A percentile compares a stretch with the other conserved stretches of the same genome.
Evolutionary conservation across 1,140 invertebrate species (phyloP).

Genomic region (Penaeus indicus): DNA sequence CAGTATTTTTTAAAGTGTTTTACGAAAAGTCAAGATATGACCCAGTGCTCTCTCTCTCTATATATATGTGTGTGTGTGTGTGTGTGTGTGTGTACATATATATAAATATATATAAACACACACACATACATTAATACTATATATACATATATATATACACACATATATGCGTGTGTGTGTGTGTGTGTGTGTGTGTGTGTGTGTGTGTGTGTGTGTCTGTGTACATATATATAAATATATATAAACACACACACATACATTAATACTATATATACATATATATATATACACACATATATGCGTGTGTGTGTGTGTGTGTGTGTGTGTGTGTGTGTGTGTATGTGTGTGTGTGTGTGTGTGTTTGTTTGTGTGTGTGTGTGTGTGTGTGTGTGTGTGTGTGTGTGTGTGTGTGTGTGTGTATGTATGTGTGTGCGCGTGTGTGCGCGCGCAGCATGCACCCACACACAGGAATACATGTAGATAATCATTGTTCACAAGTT

Average conservation of each 20-base stretch:
- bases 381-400: no score
- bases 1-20: not conserved
- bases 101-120: not conserved
- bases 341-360: no score
- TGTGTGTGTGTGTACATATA: not conserved
- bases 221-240: not conserved
- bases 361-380: no score
- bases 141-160: not conserved
- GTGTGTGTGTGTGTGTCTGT: not conserved
- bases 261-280: no score
- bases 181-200: no score
- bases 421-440: not conserved
- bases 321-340: no score
- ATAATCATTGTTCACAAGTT: not conserved
- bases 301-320: no score
- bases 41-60: slow-evolving; percentile 3
- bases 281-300: no score
- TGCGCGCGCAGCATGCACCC: not conserved
- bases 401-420: not conserved
- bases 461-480: slow-evolving; percentile 20
- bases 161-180: not conserved
- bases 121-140: not conserved
- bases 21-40: not conserved
- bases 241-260: no score
- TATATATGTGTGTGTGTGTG: not conserved